Evolutionary conservation across 2,797 vertebrate genomes (phyloP).

Genomic region (Eospalax fontanierii): DNA sequence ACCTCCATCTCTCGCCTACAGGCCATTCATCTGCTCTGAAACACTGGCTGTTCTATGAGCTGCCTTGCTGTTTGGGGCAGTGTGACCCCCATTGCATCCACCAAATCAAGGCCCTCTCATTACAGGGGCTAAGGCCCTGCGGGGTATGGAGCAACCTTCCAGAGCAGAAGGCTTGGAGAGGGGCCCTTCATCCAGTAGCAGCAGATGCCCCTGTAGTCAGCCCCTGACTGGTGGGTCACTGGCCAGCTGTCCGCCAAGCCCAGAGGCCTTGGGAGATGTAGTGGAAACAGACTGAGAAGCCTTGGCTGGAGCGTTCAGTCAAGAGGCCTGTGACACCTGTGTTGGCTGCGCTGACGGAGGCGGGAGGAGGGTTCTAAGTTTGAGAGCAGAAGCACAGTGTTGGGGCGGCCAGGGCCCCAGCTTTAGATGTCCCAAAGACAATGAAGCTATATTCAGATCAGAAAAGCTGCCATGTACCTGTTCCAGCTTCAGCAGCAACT

Average conservation of each 20-base stretch:
- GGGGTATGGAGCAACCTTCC: background rate
- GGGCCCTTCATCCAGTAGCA: accelerated
- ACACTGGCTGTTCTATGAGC: background rate
- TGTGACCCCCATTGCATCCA: background rate
- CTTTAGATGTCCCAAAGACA: background rate
- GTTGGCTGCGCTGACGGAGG: background rate
- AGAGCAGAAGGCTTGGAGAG: background rate
- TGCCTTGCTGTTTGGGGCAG: accelerated
- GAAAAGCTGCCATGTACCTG: background rate
- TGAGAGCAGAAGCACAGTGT: background rate
- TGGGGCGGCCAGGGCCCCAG: background rate
- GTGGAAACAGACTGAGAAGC: background rate
- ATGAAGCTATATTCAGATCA: background rate
- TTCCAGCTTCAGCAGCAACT: background rate
- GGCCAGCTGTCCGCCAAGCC: too few species aligned
- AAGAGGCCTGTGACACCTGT: background rate
- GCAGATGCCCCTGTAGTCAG: background rate
- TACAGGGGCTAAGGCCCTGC: too few species aligned
- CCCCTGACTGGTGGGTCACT: background rate
- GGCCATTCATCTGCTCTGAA: background rate
- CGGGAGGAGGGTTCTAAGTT: background rate
- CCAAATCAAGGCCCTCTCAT: background rate
- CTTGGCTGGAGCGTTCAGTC: too few species aligned
- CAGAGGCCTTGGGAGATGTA: too few species aligned
- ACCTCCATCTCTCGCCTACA: background rate